Conservation (phyloP, 2,113 vertebrate species). For the Hepsetus odoe region DNA sequence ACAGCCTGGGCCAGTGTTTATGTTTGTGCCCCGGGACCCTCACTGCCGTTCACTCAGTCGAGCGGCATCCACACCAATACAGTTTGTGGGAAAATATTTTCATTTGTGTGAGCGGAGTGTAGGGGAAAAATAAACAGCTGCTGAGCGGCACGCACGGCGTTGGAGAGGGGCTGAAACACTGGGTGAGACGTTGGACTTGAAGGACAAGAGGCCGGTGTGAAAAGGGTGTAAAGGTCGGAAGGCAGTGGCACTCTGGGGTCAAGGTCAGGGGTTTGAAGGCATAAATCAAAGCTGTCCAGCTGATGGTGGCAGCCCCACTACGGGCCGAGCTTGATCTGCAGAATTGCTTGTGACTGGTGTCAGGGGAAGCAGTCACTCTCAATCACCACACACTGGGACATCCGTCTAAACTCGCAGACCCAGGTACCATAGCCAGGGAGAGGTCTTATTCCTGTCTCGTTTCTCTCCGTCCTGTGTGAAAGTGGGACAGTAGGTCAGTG, state of each 20-base stretch:
- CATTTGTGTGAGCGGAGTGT: slow-evolving; percentile 57
- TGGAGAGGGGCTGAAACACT: slow-evolving; percentile 29
- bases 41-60: slow-evolving; percentile 23
- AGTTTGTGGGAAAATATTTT: slow-evolving; percentile 73
- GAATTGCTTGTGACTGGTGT: slow-evolving; percentile 70
- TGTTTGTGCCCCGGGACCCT: slow-evolving; percentile 64
- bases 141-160: slow-evolving; percentile 54
- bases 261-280: slow-evolving; percentile 67
- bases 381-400: slow-evolving; percentile 55
- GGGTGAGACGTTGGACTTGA: slow-evolving; percentile 57
- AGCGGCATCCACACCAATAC: slow-evolving; percentile 64
- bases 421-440: slow-evolving; percentile 2
- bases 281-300: slow-evolving; percentile 78
- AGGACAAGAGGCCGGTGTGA: slow-evolving; percentile 19
- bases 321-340: slow-evolving; percentile 68
- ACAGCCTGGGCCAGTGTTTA: slow-evolving; percentile 58
- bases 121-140: slow-evolving; percentile 68
- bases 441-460: too few relatives aligned
- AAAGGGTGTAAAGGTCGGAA: slow-evolving; percentile 54
- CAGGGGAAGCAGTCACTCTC: slow-evolving; percentile 67
- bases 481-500: too few relatives aligned
- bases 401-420: slow-evolving; percentile 48
- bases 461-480: too few relatives aligned
- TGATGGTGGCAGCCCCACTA: slow-evolving; percentile 70
- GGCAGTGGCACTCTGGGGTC: slow-evolving; percentile 62